Conservation (phyloP, 2,888 invertebrate genomes). For the Drosophila borealis region DNA sequence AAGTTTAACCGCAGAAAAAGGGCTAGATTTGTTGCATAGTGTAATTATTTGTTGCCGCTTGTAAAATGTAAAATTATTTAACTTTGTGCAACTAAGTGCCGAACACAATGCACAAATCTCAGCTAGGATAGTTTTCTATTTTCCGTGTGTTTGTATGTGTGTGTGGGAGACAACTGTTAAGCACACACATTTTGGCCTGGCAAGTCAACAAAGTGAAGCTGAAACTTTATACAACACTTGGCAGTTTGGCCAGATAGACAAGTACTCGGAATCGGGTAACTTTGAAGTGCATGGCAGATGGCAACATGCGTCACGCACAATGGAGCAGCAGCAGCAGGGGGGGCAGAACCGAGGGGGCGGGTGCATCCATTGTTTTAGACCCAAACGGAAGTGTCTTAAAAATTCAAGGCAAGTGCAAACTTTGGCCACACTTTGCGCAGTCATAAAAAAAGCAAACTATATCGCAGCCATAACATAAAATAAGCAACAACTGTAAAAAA, state of each 20-base stretch:
- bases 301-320: conserved; percentile 68
- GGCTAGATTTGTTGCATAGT: no score
- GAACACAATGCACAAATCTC: conserved; percentile 22
- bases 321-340: conserved; percentile 30
- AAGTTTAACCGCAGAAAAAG: no score
- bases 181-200: conserved; percentile 61
- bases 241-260: conserved; percentile 51
- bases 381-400: conserved; percentile 37
- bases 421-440: conserved; percentile 72
- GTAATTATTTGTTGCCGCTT: conserved; percentile 26
- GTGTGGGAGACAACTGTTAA: conserved; percentile 35
- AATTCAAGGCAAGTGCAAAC: conserved; percentile 59
- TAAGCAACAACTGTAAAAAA: conserved; percentile 56
- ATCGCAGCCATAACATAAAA: conserved; percentile 65
- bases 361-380: conserved; percentile 50
- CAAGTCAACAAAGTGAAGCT: conserved; percentile 70
- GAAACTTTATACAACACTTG: conserved; percentile 69
- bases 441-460: conserved; percentile 66
- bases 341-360: no score
- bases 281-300: conserved; percentile 68
- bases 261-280: conserved; percentile 44
- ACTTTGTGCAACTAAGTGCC: conserved; percentile 37
- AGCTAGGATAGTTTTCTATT: conserved; percentile 8
- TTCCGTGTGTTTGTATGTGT: conserved; percentile 1
- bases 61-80: conserved; percentile 26